Base-by-base conservation (phyloP, 2,113 vertebrate species). In the Limnothrissa miodon region DNA sequence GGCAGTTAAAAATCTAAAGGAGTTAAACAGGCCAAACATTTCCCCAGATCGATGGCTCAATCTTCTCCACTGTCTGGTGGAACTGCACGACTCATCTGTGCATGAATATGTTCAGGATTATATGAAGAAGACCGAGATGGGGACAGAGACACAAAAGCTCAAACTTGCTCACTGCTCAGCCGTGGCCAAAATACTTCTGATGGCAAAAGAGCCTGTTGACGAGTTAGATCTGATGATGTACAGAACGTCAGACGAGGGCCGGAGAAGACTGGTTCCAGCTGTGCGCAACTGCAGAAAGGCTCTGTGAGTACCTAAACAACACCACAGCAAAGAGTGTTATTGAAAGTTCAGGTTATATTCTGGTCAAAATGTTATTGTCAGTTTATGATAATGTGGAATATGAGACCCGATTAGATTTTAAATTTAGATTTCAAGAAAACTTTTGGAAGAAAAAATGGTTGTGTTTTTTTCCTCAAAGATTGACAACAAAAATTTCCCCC, bases 191-290 rank as follows among this genome's bases (percentile, higher is more conserved):
- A 36, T 33, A 15, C 13, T 74, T 4, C 29, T 74, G 29, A 36
- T 36, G 66, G 29, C 66, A 74, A 5, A 29, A 2, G 11, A 39
- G 29, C 25, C 66, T 33, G 4, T 33, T 29, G 66, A 74, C 1
- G 66, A 74, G 66, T 74, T 74, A 11, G 29, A 74, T 11, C 17
- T 74, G 29, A 74, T 36, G 66, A 74, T 36, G 1, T 74, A 36
- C 66, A 74, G 33, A 33, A 17, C 66, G 13, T 74, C 66, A 15
- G 66, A 36, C 17, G 66, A 74, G 66, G 66, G 66, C 15, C 66
- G 66, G 66, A 74, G 66, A 74, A 74, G 66, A 74, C 25, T 74
- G 66, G 10, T 74, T 15, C 66, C 66, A 74, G 29, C 13, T 74
- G 66, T 74, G 66, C 29, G 33, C 9, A 5, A 13, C 33, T 74